phyloP scores from a whole-genome alignment of 2,113 vertebrate species.

The Microtus ochrogaster region DNA sequence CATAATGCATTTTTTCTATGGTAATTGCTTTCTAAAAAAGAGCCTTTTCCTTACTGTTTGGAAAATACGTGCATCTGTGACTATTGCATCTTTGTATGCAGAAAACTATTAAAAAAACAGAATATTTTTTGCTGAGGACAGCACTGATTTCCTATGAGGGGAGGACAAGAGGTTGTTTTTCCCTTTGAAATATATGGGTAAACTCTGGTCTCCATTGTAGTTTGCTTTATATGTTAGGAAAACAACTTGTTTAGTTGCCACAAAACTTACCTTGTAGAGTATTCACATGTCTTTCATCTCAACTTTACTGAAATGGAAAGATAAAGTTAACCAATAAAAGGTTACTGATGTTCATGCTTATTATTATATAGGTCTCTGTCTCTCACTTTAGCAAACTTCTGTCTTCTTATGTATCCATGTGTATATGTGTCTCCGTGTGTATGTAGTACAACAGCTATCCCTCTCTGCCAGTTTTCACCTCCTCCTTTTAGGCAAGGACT shows the following conservation, averaged over 20 bases:
- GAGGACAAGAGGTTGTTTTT: neutral
- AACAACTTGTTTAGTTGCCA: neutral
- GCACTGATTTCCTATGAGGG: neutral
- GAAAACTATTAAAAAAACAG: neutral
- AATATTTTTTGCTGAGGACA: neutral
- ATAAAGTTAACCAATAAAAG: neutral
- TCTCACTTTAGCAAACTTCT: neutral
- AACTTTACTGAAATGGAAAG: neutral
- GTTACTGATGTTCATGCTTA: neutral
- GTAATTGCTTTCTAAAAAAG: neutral
- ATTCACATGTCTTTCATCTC: neutral
- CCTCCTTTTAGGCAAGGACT: neutral
- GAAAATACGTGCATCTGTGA: neutral
- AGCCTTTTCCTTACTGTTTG: neutral
- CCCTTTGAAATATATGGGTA: neutral
- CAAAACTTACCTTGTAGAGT: neutral
- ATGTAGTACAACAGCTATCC: neutral
- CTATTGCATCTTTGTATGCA: neutral
- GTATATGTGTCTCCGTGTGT: neutral
- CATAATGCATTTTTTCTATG: neutral
- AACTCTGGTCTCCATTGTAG: neutral
- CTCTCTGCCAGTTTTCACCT: neutral
- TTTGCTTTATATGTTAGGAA: conserved; percentile 16
- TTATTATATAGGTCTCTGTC: neutral
- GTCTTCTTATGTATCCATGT: neutral